Base-by-base conservation (phyloP, 2,888 invertebrate species). In the Drosophila nr. perissopoda region DNA sequence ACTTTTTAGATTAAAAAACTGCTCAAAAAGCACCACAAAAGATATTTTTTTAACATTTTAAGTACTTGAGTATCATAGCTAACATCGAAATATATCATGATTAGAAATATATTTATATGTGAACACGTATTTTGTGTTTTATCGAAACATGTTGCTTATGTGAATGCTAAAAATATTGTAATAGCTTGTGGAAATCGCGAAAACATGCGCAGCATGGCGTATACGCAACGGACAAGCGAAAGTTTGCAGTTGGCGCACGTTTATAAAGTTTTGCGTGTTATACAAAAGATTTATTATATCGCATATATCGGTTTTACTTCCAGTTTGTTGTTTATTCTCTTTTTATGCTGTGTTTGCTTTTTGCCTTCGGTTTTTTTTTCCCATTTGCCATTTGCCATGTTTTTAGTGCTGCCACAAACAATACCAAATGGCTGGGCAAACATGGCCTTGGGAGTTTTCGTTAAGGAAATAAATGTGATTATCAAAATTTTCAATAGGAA, bases 251-350 rank as follows among this genome's bases (percentile, higher is more conserved):
- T 87, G 87, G 76, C 73, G 83, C 87, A 87, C 87, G 84, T 84
- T 87, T 85, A 80, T 82, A 84, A 84, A 87, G 87, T 85, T 85
- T 80, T 87, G 80, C 88, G 83, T 84, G 86, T 87, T 87, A 83
- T 85, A 85, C 79, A 83, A 87, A 82, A 85, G 85, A 84, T 84
- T 85, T 83, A 83, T 83, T 83, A 45, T 45, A 45, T 45, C 45
- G 16, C 45, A 87, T 83, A 87, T 83, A 60, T 66, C 49, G 45
- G 25, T 69, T 59, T 65, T 69, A 71, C 36, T 48, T 73, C 65
- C 74, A 67, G 8, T 65, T 34, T 57, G 45, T 62, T 31, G 53
- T 69, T 58, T 7, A 54, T 48, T 62, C 42, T 53, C 40, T 59
- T 68, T 73, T 63, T 36, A 52, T 70, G 59, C 69, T 74, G 69